Evolutionary conservation across 30 jellyfish, hydroid and myxozoan genomes (phyloP), one percentile per base, ranked within the genome.

Genomic region (Rhopilema esculentum): DNA sequence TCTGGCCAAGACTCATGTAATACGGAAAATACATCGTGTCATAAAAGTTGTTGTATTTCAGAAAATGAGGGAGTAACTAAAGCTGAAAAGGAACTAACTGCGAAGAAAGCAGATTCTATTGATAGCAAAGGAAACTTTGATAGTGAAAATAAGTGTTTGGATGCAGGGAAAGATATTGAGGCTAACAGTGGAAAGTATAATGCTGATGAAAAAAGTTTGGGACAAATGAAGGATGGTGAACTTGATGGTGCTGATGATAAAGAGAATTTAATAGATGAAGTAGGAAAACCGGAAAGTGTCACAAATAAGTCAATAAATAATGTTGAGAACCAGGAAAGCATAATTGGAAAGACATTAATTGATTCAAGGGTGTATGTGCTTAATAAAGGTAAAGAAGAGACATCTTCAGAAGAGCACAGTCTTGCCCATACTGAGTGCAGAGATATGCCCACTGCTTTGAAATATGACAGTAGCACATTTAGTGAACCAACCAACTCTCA

Each of bases 1-100:
- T 25, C 74, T 24, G 81, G 40, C 84, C 73, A 73, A 57, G 82
- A 66, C 19, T 71, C 82, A 18, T 17, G 66, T n/a, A 20, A 15
- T 19, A 66, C 81, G 1, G 74, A 64, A 27, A 15, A n/a, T 26
- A 33, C 66, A 12, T 84, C 87, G 1, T 73, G 81, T 63, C 32
- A 30, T 30, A 48, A 84, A 72, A 49, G 92, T 31, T 80, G 81
- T 28, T 83, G 78, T 51, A 16, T 28, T 9, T 83, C 86, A 16
- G 85, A 50, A 24, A 69, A 69, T 8, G 19, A 48, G n/a, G 68
- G 2, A 17, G 57, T 40, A 2, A 40, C 12, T 6, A 40, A 40
- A 12, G 12, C 57, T 40, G 57, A 40, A 40, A 40, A 40, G 57
- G 57, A 40, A 40, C 12, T 40, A 40, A 6, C 12, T 12, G 6